Conservation (phyloP, 2,888 invertebrate genomes). For the Harpalus rufipes region DNA sequence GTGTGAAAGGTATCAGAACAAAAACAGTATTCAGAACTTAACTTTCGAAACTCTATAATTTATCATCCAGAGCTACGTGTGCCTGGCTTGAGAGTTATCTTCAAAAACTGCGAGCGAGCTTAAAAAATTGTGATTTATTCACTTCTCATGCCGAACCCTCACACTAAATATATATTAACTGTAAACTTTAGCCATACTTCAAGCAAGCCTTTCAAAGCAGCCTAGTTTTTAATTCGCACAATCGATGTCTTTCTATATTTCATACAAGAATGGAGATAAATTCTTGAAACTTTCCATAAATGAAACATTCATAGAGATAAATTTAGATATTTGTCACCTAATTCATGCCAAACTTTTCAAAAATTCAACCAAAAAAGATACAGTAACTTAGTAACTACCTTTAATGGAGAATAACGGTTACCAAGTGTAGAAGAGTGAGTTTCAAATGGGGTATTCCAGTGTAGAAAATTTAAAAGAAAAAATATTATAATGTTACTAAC, state of each 20-base stretch:
- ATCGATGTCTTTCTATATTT: conserved; percentile 13
- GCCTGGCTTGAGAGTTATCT: conserved; percentile 55
- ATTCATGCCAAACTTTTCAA: neutral
- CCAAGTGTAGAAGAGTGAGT: too few relatives aligned
- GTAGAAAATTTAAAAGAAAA: too few relatives aligned
- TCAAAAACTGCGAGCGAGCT: conserved; percentile 53
- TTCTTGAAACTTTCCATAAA: neutral
- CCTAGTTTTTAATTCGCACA: conserved; percentile 15
- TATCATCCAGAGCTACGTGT: conserved; percentile 58
- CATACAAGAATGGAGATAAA: neutral
- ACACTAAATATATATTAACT: conserved; percentile 53
- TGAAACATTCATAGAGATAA: neutral
- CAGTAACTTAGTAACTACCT: too few relatives aligned
- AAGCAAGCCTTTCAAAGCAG: conserved; percentile 4
- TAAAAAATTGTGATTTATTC: conserved; percentile 63
- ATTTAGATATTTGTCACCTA: neutral
- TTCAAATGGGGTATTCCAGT: too few relatives aligned
- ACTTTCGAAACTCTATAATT: conserved; percentile 59
- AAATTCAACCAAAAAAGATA: neutral
- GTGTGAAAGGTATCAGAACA: conserved; percentile 57
- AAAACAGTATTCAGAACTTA: conserved; percentile 63
- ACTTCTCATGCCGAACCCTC: conserved; percentile 45
- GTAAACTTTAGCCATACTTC: conserved; percentile 38
- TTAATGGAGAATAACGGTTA: too few relatives aligned
- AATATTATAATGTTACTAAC: too few relatives aligned